These are phyloP conservation scores for Anguilla obscura DNA, from an alignment of 2,797 vertebrate genomes.

Conservation along the genomic window DNA sequence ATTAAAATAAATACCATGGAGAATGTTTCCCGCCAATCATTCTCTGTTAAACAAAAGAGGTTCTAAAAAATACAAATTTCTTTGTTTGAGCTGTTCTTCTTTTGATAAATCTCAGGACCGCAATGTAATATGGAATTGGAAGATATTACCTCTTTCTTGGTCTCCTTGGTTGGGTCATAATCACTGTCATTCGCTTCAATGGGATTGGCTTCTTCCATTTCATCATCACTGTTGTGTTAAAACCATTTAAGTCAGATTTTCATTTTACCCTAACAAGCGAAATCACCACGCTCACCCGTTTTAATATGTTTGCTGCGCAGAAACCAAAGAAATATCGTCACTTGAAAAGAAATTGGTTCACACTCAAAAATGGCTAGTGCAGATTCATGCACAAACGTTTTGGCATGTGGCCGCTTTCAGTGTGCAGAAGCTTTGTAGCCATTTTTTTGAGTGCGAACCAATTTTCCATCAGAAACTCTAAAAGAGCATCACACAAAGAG, in stretches of 20 bases:
- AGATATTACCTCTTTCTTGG: conserved; percentile 91
- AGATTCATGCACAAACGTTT: too few relatives aligned
- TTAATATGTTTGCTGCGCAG: too few relatives aligned
- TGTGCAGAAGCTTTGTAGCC: too few relatives aligned
- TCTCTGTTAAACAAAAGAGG: neutral
- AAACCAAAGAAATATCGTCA: too few relatives aligned
- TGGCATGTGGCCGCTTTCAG: too few relatives aligned
- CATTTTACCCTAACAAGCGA: neutral
- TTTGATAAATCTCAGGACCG: neutral
- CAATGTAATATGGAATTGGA: neutral
- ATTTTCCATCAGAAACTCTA: neutral
- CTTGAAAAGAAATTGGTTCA: too few relatives aligned
- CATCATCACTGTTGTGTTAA: conserved; percentile 82
- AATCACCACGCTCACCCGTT: too few relatives aligned
- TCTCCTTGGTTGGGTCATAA: conserved; percentile 95
- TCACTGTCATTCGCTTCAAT: conserved; percentile 92
- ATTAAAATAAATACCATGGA: neutral
- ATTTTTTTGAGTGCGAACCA: too few relatives aligned
- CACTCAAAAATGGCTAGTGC: too few relatives aligned
- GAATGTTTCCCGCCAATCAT: too few relatives aligned
- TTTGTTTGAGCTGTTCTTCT: neutral
- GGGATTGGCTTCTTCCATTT: conserved; percentile 88
- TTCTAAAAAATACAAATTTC: neutral
- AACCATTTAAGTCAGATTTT: conserved; percentile 4
- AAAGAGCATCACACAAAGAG: neutral